phyloP scores from a whole-genome alignment of 2,888 invertebrate genomes.

The Scaptomyza reducta region DNA sequence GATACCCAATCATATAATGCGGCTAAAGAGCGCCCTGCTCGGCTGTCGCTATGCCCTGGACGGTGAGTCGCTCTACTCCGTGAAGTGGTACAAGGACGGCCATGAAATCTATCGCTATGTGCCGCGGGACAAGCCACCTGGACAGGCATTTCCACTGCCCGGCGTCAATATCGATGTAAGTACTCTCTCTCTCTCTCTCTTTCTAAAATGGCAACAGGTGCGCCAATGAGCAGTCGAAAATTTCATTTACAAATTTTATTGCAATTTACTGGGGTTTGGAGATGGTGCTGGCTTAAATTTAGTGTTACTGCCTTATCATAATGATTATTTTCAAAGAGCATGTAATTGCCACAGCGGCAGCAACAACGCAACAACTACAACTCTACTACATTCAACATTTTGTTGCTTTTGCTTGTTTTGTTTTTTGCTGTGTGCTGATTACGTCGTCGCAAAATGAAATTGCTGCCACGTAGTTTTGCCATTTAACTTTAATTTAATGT shows the following conservation, averaged over 20 bases:
- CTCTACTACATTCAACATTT: conserved; percentile 14
- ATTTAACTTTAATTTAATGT: conserved; percentile 81
- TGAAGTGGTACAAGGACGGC: conserved; percentile 96
- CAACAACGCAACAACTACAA: conserved; percentile 8
- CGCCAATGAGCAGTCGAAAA: conserved; percentile 28
- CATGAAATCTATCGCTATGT: conserved; percentile 95
- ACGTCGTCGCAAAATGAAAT: conserved; percentile 67
- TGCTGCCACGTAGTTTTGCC: conserved; percentile 80
- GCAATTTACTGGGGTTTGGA: conserved; percentile 56
- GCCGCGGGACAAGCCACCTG: conserved; percentile 92
- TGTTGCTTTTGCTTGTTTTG: conserved; percentile 30
- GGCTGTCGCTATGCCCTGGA: conserved; percentile 94
- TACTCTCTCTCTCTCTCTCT: conserved; percentile 60
- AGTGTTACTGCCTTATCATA: conserved; percentile 71
- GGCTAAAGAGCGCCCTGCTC: conserved; percentile 90
- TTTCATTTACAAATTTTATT: conserved; percentile 79
- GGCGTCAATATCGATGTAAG: conserved; percentile 95
- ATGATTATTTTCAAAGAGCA: conserved; percentile 74
- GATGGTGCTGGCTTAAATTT: conserved; percentile 51
- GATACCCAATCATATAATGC: conserved; percentile 92
- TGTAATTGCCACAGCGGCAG: conserved; percentile 66
- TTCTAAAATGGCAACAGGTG: conserved; percentile 55
- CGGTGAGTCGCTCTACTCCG: conserved; percentile 92
- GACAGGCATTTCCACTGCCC: conserved; percentile 90
- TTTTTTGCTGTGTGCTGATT: conserved; percentile 63